These are phyloP conservation scores for Selenia dentaria DNA, from an alignment of 2,888 invertebrate species.

Conservation along the genomic window DNA sequence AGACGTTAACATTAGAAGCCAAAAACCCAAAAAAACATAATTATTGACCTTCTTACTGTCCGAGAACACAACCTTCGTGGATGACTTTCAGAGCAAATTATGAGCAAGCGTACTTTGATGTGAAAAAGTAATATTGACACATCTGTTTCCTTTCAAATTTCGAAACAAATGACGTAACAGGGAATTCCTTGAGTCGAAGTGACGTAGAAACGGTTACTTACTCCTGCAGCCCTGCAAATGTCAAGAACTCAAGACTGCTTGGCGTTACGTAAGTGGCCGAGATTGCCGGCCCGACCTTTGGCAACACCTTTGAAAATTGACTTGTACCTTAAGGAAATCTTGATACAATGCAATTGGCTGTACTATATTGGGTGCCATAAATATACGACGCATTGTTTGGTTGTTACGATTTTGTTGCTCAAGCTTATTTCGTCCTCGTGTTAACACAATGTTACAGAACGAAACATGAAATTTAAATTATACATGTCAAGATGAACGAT, in stretches of 20 bases:
- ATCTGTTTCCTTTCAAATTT: slow-evolving; percentile 47
- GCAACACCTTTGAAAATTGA: slow-evolving; percentile 66
- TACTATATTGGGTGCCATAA: slow-evolving; percentile 30
- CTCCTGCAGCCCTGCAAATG: slow-evolving; percentile 66
- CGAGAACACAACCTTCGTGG: slow-evolving; percentile 21
- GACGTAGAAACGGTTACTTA: slow-evolving; percentile 44
- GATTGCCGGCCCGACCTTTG: slow-evolving; percentile 57
- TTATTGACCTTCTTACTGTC: slow-evolving; percentile 17
- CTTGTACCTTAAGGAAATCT: slow-evolving; percentile 63
- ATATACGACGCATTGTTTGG: slow-evolving; percentile 30
- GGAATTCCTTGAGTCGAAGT: slow-evolving; percentile 60
- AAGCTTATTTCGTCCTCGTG: slow-evolving; percentile 21
- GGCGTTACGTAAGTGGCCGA: slow-evolving; percentile 65
- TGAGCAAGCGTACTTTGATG: background rate
- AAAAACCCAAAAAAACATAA: slow-evolving; percentile 18
- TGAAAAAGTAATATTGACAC: slow-evolving; percentile 40
- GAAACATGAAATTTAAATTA: slow-evolving; percentile 7
- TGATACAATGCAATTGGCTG: slow-evolving; percentile 50
- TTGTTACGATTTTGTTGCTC: slow-evolving; percentile 28
- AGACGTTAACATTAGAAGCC: slow-evolving; percentile 5
- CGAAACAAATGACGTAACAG: slow-evolving; percentile 58
- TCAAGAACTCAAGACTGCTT: slow-evolving; percentile 63
- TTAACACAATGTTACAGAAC: slow-evolving; percentile 16
- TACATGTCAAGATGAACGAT: slow-evolving; percentile 2
- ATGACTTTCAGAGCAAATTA: slow-evolving; percentile 11